A percentile compares a stretch with the other conserved stretches of the same genome.
Conservation (phyloP, 2,113 vertebrate genomes). For the Eudyptes chrysolophus region DNA sequence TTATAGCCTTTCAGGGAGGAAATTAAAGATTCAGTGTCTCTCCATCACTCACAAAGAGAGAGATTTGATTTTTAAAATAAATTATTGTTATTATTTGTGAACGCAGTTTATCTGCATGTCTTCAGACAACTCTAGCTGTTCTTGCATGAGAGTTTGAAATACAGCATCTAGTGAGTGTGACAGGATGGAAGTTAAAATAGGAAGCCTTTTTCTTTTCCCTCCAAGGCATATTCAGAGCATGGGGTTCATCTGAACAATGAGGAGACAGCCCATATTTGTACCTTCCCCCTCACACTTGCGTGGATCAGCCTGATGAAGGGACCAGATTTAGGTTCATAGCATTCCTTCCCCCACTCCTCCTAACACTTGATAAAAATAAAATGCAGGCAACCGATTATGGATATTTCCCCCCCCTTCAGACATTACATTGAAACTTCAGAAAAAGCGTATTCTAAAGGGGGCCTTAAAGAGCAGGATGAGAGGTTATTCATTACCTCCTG, state of each 20-base stretch:
- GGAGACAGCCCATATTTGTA: slow-evolving; percentile 2
- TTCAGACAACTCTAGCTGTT: slow-evolving; percentile 1
- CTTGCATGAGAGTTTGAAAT: slow-evolving; percentile 14
- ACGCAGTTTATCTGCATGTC: not conserved
- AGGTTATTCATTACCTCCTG: slow-evolving; percentile 57
- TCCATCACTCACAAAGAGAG: not conserved
- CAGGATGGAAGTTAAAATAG: not conserved
- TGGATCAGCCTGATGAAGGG: slow-evolving; percentile 17
- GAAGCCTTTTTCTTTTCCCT: slow-evolving; percentile 2
- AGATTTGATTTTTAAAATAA: slow-evolving; percentile 36
- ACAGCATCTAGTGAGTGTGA: not conserved
- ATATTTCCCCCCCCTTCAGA: not conserved
- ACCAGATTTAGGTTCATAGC: slow-evolving; percentile 23
- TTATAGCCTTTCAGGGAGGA: slow-evolving; percentile 38
- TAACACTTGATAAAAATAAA: slow-evolving; percentile 55
- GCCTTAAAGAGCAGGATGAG: slow-evolving; percentile 42
- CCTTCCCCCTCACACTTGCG: not conserved
- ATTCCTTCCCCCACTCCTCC: slow-evolving; percentile 16
- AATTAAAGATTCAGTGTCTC: slow-evolving; percentile 42
- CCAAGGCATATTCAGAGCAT: not conserved
- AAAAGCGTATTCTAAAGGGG: slow-evolving; percentile 13
- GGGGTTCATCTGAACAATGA: not conserved
- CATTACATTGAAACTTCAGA: slow-evolving; percentile 43
- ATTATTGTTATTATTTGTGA: not conserved
- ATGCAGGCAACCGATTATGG: not conserved